Evolutionary conservation across 2,888 invertebrate genomes (phyloP), one percentile per base, ranked within the genome.

Genomic region (Xestobium rufovillosum): DNA sequence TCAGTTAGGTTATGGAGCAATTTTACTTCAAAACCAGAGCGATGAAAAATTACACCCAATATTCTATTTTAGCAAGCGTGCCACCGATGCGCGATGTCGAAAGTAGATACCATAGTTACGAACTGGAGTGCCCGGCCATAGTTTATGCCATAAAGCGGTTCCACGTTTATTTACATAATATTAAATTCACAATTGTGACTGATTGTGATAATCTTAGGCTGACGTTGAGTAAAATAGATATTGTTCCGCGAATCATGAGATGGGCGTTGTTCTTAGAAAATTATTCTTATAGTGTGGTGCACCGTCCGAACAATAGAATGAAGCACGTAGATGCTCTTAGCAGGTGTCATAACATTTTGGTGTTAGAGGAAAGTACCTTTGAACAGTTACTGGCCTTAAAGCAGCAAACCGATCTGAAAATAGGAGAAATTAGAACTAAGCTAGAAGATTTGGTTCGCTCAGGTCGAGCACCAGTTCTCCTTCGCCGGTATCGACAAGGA

Each of bases 11-110:
- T 55, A 41, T 35, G 54, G 53, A 12, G 44, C 52, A n/a, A 42
- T 55, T 1, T 26, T 56, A 4, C 4, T 56, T 10, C 52, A 53
- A 33, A 37, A 42, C 32, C 42, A 38, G 26, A n/a, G n/a, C n/a
- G n/a, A n/a, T n/a, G 31, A 27, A 27, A 9, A 27, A 10, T 10
- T 2, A 3, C 46, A 51, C 32, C 56, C 56, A 0, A 29, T 59
- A 0, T 53, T 53, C 25, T 56, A 52, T 41, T 58, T 54, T 45
- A 56, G 53, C 3, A 55, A 56, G 38, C 39, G 51, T n/a, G 52
- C 57, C 0, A 52, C 51, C 1, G 47, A 47, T 0, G 13, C 34
- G 1, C 55, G 56, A 36, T 37, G 49, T 0, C 50, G 43, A 15
- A 56, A 56, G 23, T 56, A 57, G 29, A 16, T 59, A n/a, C n/a